A percentile compares a stretch with the other conserved stretches of the same genome.
Conservation (phyloP, 2,797 vertebrate genomes). For the Lepilemur septentrionalis region DNA sequence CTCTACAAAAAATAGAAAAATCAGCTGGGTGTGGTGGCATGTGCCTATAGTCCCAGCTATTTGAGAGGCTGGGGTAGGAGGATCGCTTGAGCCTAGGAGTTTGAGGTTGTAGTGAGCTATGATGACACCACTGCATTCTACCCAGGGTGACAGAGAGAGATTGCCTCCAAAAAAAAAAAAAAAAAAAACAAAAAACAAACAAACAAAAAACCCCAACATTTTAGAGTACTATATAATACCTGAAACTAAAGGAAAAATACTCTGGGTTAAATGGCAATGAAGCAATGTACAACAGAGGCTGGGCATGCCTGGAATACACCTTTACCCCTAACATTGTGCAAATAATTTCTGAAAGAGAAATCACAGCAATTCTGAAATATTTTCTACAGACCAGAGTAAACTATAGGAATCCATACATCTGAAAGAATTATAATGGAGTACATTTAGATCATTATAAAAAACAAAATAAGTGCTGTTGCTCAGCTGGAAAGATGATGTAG, state of each 20-base stretch:
- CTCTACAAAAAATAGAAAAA: no score
- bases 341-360: not conserved
- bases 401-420: not conserved
- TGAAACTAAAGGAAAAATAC: not conserved
- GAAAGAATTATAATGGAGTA: not conserved
- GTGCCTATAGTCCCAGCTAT: not conserved
- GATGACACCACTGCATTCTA: not conserved
- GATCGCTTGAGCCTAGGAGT: not conserved
- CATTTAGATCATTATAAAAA: not conserved
- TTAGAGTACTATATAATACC: not conserved
- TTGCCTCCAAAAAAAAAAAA: not conserved
- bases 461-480: not conserved
- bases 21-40: not conserved
- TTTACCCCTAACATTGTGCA: not conserved
- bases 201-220: not conserved
- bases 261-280: not conserved
- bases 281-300: not conserved
- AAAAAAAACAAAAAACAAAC: not conserved
- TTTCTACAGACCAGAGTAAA: not conserved
- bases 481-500: not conserved
- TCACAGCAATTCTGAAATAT: not conserved
- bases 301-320: no score
- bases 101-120: no score
- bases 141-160: not conserved
- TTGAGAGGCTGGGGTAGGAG: not conserved